These are phyloP conservation scores for Camarhynchus parvulus DNA, from an alignment of 2,113 vertebrate genomes.

Conservation along the genomic window DNA sequence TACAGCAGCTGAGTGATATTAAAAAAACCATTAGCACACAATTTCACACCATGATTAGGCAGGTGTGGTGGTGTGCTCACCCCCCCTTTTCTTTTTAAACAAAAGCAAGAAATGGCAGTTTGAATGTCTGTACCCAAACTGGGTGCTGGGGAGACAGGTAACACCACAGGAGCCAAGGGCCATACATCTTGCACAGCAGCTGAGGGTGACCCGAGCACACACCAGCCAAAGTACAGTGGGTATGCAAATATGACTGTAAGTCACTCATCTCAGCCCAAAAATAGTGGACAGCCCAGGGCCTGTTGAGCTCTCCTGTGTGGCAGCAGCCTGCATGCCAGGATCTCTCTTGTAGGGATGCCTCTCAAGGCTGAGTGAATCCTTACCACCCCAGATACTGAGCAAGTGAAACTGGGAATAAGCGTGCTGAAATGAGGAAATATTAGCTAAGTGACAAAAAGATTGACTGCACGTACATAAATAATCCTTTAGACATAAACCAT, in stretches of 20 bases:
- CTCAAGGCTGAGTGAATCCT: background rate
- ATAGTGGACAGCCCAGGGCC: background rate
- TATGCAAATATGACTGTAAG: background rate
- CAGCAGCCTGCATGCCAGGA: background rate
- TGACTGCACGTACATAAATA: background rate
- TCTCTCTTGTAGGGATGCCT: background rate
- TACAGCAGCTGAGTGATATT: constrained; percentile 23
- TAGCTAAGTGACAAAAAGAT: background rate
- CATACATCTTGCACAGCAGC: background rate
- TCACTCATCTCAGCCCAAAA: background rate
- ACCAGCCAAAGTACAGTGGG: background rate
- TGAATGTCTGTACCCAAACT: background rate
- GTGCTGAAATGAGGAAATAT: background rate
- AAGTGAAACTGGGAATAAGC: background rate
- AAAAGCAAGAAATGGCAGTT: background rate
- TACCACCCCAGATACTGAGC: background rate
- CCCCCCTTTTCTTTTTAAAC: background rate
- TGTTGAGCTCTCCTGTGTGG: background rate
- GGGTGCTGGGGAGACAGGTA: background rate
- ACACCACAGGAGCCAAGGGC: background rate
- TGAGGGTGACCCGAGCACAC: background rate
- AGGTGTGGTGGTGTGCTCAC: background rate
- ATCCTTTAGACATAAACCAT: background rate
- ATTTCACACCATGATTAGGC: constrained; percentile 26
- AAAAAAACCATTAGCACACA: constrained; percentile 18